Evolutionary conservation across 2,888 invertebrate species (phyloP), one percentile per base, ranked within the genome.

Genomic region (Hyles lineata): DNA sequence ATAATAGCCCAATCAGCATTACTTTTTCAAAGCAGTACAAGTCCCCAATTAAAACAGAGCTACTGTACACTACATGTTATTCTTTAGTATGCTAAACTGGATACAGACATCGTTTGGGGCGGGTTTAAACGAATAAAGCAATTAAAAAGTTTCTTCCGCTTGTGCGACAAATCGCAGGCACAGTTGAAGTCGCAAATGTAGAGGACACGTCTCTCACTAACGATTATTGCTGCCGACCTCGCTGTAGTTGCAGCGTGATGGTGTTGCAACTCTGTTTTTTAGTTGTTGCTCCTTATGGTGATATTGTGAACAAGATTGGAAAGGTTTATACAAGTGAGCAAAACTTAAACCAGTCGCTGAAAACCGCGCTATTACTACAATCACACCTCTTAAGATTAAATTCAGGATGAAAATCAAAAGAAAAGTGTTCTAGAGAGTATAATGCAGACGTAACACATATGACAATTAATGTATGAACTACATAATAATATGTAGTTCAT

Each of bases 61-160:
- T 55, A n/a, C 55, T 15, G 60, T 25, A 60, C 60, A 11, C 15
- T 43, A 11, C 9, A n/a, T 21, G 63, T 43, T 63, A 63, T 67
- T 23, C 17, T 23, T 23, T 11, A 60, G 60, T 25, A 5, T 23
- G 19, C 73, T 73, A 77, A 76, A 74, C 23, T 55, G 61, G 50
- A 55, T 23, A 25, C n/a, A 21, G 17, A 43, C 23, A 8, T 23
- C 23, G 50, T 55, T 55, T 55, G 55, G 55, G n/a, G 55, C 55
- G 23, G 67, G 23, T 70, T 61, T 71, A 74, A 73, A 71, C 80
- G 82, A 83, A 85, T 85, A 79, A 78, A 83, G 87, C 81, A 82
- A 88, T 88, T 86, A 85, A 87, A 85, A 83, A 82, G 78, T 84
- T 81, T 78, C 80, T 15, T 67, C 83, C 82, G 77, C 75, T 62